Evolutionary conservation across 64 coral and sea anemone species (phyloP).

Genomic region (Catalaphyllia jardinei): DNA sequence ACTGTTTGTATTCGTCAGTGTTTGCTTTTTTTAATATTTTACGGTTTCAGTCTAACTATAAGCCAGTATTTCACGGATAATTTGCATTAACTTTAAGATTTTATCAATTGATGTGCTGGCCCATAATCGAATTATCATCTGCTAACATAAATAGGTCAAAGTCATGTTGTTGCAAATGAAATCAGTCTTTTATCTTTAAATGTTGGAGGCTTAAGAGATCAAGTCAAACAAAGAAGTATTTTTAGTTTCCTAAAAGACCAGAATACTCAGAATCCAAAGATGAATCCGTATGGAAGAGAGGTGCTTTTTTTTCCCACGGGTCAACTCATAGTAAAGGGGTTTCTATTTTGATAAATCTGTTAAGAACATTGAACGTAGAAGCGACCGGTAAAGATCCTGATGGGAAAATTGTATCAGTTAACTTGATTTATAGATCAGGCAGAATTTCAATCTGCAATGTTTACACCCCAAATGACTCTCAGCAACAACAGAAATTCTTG

Average conservation of each 20-base stretch:
- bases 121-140: neutral
- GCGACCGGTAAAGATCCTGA: neutral
- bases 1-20: neutral
- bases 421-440: neutral
- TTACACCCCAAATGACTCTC: neutral
- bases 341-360: constrained; percentile 6
- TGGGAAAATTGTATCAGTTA: neutral
- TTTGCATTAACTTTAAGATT: neutral
- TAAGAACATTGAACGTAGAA: neutral
- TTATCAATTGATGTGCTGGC: neutral
- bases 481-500: neutral
- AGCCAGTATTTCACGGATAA: neutral
- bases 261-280: neutral
- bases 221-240: constrained; percentile 6
- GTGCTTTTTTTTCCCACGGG: too few species aligned
- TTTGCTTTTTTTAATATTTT: neutral
- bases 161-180: neutral
- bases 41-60: neutral
- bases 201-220: constrained; percentile 14
- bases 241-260: constrained; percentile 30
- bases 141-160: neutral
- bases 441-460: constrained; percentile 10
- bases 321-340: too few species aligned
- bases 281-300: too few species aligned
- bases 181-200: too few species aligned